A percentile compares a stretch with the other conserved stretches of the same genome.
These are phyloP conservation scores for Acanthopagrus latus DNA, from an alignment of 2,797 vertebrate genomes.

Conservation along the genomic window DNA sequence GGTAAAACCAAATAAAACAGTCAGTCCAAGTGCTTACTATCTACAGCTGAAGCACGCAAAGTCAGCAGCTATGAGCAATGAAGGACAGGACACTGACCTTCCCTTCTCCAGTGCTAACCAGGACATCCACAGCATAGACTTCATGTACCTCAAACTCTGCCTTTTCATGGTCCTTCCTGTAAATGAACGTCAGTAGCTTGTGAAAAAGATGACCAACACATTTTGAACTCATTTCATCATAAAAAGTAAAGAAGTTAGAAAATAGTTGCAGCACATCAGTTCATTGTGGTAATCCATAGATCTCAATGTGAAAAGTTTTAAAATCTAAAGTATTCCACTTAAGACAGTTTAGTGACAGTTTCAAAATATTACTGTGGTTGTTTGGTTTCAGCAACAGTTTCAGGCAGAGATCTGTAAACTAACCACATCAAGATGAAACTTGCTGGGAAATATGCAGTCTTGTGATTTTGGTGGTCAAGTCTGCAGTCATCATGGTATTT, in stretches of 20 bases:
- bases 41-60: background rate
- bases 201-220: background rate
- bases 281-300: background rate
- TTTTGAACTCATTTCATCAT: background rate
- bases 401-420: background rate
- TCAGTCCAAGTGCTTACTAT: background rate
- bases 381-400: background rate
- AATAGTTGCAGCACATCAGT: background rate
- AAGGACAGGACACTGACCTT: slow-evolving; percentile 85
- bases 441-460: background rate
- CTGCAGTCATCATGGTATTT: background rate
- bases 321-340: background rate
- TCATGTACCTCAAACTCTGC: slow-evolving; percentile 98
- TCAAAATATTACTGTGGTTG: background rate
- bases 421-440: background rate
- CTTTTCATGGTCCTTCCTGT: slow-evolving; percentile 98
- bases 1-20: background rate
- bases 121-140: slow-evolving; percentile 97
- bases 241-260: background rate
- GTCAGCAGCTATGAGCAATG: background rate
- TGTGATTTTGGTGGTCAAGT: background rate
- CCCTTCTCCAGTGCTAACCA: slow-evolving; percentile 96
- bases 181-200: background rate
- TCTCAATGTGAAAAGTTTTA: background rate
- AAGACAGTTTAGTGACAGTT: background rate